Percentiles rank a stretch among this genome's conserved stretches.
phyloP scores from a whole-genome alignment of 2,113 vertebrate genomes.

The Athene cunicularia region DNA sequence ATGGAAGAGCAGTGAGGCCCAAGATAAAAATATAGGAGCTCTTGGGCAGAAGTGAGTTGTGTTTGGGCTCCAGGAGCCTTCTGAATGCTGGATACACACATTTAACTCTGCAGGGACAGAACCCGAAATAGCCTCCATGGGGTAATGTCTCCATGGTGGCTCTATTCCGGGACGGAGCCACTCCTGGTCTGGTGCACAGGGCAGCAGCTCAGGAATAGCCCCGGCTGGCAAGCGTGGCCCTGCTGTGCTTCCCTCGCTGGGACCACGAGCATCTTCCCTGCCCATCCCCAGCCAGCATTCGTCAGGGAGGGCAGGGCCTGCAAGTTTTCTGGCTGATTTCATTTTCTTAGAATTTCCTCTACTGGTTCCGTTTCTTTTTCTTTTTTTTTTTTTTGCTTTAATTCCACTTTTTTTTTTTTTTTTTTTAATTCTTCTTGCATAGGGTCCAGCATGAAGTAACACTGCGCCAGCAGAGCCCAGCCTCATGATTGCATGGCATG shows the following conservation, averaged over 20 bases:
- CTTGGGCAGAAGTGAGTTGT: not conserved
- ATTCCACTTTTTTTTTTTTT: not conserved
- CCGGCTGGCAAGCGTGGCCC: accelerated
- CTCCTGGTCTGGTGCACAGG: not conserved
- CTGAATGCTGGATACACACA: not conserved
- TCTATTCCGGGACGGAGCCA: not conserved
- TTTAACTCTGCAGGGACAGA: not conserved
- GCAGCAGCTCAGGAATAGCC: not conserved
- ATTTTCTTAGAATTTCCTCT: constrained; percentile 79
- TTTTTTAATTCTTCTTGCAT: not conserved
- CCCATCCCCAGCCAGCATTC: not conserved
- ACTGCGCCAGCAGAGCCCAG: not conserved
- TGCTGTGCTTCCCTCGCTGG: accelerated
- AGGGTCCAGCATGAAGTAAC: constrained; percentile 37
- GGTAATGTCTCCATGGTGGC: accelerated
- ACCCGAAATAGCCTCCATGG: not conserved
- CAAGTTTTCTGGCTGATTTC: constrained; percentile 63
- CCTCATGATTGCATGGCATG: not conserved
- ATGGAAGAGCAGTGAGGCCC: not conserved
- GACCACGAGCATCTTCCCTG: not conserved
- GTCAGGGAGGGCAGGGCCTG: not conserved
- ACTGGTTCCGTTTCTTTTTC: not conserved
- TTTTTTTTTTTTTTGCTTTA: not conserved
- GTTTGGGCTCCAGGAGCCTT: not conserved
- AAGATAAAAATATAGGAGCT: not conserved